Base-by-base conservation (phyloP, 1,140 invertebrate species). In the Drosophila punjabiensis region DNA sequence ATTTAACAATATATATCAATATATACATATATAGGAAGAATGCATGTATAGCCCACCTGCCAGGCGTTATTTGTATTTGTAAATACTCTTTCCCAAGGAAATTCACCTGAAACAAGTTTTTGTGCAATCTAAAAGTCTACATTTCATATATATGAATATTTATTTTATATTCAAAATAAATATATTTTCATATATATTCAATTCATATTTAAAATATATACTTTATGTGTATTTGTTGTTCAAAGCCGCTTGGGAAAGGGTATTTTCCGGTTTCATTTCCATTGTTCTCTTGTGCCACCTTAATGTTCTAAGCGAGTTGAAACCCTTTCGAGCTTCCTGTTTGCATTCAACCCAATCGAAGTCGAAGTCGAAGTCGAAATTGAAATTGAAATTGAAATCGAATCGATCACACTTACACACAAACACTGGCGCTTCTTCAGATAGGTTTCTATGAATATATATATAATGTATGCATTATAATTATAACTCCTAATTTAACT, bases 401-500 rank as follows among this genome's bases (percentile, higher is more conserved):
- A 52, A 76, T 58, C 64, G 66, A 62, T 79, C 69, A 67, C 53
- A 70, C 35, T 66, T 45, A 80, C 47, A 70, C 41, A 55, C 45
- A 79, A 63, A 76, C 67, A 67, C 69, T 79, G 60, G 67, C 52
- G 56, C 50, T 60, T 62, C 68, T 81, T 73, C 61, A 67, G 58
- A 62, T 60, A 56, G 55, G 75, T 82, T 87, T 82, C 70, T 69
- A 48, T 55, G 45, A 62, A 62, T 53, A 75, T 56, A 52, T 53
- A 75, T 56, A 52, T 60, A 67, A 52, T 76, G 63, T 79, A 69
- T 60, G 39, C 28, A 33, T 65, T 33, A 43, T 33, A 30, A 41
- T 68, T 76, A 53, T 80, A 68, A 84, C 53, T 63, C 50, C 18
- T 86, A 87, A 88, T 81, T 83, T 87, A 87, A 87, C 48, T 86